phyloP scores from a whole-genome alignment of 1,140 invertebrate genomes.

The Nebria ingens region DNA sequence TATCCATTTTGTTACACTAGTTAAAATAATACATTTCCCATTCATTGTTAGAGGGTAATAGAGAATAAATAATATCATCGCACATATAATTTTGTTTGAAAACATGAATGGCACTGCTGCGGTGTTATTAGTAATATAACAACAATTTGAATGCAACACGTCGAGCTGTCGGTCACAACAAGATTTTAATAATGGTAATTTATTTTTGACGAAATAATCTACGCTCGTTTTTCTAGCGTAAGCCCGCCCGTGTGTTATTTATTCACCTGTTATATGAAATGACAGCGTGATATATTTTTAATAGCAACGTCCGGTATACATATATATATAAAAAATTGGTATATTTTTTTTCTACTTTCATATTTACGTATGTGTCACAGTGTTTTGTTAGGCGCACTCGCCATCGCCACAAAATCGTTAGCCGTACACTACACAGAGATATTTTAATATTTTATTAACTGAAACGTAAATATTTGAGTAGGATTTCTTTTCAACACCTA shows the following conservation, averaged over 20 bases:
- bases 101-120: too few species aligned
- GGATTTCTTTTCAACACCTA: background rate
- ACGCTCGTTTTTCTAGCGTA: background rate
- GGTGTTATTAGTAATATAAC: background rate
- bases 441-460: conserved; percentile 6
- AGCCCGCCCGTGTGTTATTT: background rate
- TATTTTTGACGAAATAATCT: conserved; percentile 9
- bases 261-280: conserved; percentile 7
- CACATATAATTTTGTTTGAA: too few species aligned
- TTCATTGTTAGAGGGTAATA: too few species aligned
- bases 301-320: background rate
- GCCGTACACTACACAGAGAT: background rate
- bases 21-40: too few species aligned
- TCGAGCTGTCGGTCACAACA: background rate
- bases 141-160: background rate
- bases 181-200: conserved; percentile 7
- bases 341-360: background rate
- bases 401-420: conserved; percentile 1
- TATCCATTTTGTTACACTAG: too few species aligned
- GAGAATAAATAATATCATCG: too few species aligned
- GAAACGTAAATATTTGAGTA: conserved; percentile 3
- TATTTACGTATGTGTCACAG: background rate
- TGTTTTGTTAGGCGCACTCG: conserved; percentile 1
- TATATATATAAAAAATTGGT: background rate
- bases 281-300: conserved; percentile 6